Base-by-base conservation (phyloP, 2,888 invertebrate genomes). In the Xanthostigma xanthostigma region DNA sequence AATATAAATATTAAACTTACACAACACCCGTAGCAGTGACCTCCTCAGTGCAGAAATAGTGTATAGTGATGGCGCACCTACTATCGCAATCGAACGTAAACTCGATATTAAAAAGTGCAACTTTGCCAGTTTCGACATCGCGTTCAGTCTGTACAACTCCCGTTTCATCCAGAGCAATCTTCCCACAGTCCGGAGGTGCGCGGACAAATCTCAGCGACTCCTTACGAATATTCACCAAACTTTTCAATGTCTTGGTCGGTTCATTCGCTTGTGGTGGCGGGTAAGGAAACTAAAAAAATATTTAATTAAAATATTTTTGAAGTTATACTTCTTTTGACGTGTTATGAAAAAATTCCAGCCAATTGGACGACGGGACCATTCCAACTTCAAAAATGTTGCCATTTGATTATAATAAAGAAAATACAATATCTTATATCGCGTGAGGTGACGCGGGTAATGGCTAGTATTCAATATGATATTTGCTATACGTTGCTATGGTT, bases 11-110 rank as follows among this genome's bases (percentile, higher is more conserved):
- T 27, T 27, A 27, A 27, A 27, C 84, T 77, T 71, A 91, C 82
- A 81, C 79, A 48, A 92, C 81, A 35, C 91, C 91, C 62, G 81
- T 84, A 14, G 87, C 78, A 43, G 84, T 84, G 9, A 92, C 79
- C 63, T 95, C 94, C 67, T 98, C 97, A 2, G 85, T 82, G 61
- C 95, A 94, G 67, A 96, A 93, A 65, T 95, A 96, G 67, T 91
- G 89, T 54, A 98, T 79, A 36, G 92, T 95, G 53, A 98, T 92
- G 17, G 90, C 85, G 71, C 94, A 95, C 59, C 85, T 78, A 5
- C 89, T 89, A 66, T 98, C 98, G 62, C 90, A 86, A 67, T 98
- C 98, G 71, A 98, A 96, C 2, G 85, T 88, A 63, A 98, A 98
- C 70, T 97, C 96, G 60, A 98, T 85, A 62, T 94, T 95, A 64